phyloP scores from a whole-genome alignment of 2,113 vertebrate species.

The Nesogale talazaci region DNA sequence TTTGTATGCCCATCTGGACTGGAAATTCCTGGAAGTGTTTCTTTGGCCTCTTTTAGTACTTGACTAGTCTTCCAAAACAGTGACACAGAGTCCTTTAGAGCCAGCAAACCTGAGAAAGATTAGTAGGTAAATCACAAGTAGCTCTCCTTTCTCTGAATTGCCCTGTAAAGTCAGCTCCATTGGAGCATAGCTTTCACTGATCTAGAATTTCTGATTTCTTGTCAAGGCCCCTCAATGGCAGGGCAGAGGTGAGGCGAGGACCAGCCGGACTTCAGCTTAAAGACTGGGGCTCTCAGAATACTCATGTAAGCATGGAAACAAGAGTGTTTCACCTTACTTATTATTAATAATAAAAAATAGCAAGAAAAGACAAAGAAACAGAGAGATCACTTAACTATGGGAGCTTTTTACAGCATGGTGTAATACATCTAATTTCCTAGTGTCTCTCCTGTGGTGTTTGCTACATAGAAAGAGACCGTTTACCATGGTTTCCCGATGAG shows the following conservation, averaged over 20 bases:
- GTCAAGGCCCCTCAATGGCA: background rate
- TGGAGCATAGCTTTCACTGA: background rate
- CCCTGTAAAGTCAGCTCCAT: background rate
- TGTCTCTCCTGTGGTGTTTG: background rate
- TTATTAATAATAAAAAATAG: background rate
- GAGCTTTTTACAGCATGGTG: constrained; percentile 57
- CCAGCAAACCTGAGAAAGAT: background rate
- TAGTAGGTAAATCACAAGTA: constrained; percentile 9
- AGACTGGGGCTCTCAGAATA: constrained; percentile 33
- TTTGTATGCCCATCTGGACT: background rate
- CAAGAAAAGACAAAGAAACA: background rate
- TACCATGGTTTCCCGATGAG: background rate
- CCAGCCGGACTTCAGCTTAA: background rate
- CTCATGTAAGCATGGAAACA: constrained; percentile 25
- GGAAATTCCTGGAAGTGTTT: constrained; percentile 19
- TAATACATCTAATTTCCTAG: constrained; percentile 44
- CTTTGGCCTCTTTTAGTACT: background rate
- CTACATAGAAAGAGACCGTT: background rate
- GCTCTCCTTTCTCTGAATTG: background rate
- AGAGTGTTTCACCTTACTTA: background rate
- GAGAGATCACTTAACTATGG: background rate
- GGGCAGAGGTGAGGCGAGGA: background rate
- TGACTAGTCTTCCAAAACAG: background rate
- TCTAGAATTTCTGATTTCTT: constrained; percentile 15
- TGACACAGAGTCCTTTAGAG: background rate